Base-by-base conservation (phyloP, 1,140 invertebrate genomes). In the Bombus sibiricus region DNA sequence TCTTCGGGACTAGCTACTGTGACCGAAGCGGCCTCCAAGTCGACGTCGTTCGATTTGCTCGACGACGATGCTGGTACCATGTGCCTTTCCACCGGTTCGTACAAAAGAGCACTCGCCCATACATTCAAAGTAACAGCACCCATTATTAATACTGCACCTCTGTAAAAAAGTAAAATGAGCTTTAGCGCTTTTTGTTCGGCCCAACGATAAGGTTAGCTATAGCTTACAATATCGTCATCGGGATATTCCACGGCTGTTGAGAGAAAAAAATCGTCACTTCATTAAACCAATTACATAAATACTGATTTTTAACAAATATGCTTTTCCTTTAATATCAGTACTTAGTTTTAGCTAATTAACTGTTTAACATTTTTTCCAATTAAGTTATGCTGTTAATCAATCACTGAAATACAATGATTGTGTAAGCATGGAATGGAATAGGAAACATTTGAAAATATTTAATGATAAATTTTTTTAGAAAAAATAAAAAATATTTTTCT, bases 101-200 rank as follows among this genome's bases (percentile, higher is more conserved):
- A 98, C 12, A 98, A 96, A 39, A 98, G 93, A 9, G 98, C 98
- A 13, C 97, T 97, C 2, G 98, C 97, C 96, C 97, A 97, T 1
- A 98, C 97, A 92, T 98, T 98, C 28, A 98, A 93, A 79, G 97
- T 97, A 4, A 98, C 95, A 34, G 97, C 98, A 10, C 98, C 98
- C 95, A 98, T 97, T 57, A 98, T 96, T 22, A 99, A 93, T 34
- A 98, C 97, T 5, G 97, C 96, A 22, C 97, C 97, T 93, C 97
- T 97, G 95, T 80, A 93, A 95, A 91, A 81, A 88, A 76, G 88
- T 2, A 85, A 81, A 87, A 57, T 34, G 34, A 64, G 83, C 18
- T 85, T 85, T 85, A 85, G 47, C 84, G 32, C 37, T 22, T 78
- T 41, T 82, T 37, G 28, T 68, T 81, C 79, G 18, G 28, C 32